Percentiles rank a stretch among this genome's conserved stretches.
These are phyloP conservation scores for Loxodonta africana DNA, from an alignment of 2,113 vertebrate genomes.

Conservation along the genomic window DNA sequence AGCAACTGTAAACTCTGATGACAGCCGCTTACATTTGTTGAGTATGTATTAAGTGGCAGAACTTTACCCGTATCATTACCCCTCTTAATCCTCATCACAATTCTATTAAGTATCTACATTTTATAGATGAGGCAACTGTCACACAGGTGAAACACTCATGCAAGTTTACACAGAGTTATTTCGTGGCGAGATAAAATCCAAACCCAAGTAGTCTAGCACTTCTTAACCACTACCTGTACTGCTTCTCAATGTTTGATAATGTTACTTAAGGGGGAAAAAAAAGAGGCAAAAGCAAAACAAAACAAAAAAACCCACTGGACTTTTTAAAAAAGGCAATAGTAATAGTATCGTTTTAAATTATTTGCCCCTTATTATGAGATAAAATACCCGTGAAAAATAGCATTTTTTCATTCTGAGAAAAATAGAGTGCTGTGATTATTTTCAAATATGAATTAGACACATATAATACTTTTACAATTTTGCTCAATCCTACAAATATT, in stretches of 20 bases:
- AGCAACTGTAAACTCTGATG: not conserved
- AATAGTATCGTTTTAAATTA: slow-evolving; percentile 8
- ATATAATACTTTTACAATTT: not conserved
- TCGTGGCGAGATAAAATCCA: not conserved
- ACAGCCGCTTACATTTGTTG: not conserved
- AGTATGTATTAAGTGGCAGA: not conserved
- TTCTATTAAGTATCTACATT: not conserved
- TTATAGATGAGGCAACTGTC: not conserved
- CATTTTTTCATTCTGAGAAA: slow-evolving; percentile 29
- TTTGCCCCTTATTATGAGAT: not conserved
- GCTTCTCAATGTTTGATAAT: not conserved
- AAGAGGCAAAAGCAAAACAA: slow-evolving; percentile 33
- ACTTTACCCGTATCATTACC: not conserved
- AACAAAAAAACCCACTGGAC: not conserved
- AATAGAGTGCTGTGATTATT: not conserved
- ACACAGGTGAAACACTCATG: not conserved
- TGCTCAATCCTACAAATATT: not conserved
- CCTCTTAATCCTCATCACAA: not conserved
- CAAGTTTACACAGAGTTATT: not conserved
- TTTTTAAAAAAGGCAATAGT: not conserved
- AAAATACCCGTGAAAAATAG: not conserved
- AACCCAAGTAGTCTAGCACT: not conserved
- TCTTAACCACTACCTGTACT: not conserved
- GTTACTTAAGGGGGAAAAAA: not conserved
- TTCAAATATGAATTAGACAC: slow-evolving; percentile 37